These are phyloP conservation scores for Porites australiensis DNA, from an alignment of 64 coral and sea anemone species.

Conservation along the genomic window DNA sequence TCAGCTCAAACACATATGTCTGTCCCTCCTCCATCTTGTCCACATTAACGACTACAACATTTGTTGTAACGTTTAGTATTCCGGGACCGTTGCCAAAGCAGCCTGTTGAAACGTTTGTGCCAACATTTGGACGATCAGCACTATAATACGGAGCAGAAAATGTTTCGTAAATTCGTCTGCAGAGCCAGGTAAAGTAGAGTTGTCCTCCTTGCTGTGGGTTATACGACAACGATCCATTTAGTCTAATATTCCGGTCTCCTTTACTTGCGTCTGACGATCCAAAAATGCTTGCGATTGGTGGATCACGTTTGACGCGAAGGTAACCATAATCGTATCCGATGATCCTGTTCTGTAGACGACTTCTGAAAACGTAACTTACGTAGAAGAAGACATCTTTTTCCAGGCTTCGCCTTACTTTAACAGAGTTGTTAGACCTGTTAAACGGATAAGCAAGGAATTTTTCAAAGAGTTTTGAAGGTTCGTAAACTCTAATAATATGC, in stretches of 20 bases:
- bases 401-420: neutral
- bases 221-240: neutral
- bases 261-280: neutral
- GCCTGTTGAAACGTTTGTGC: neutral
- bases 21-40: neutral
- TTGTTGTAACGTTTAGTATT: neutral
- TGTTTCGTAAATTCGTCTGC: neutral
- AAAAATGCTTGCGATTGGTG: neutral
- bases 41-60: neutral
- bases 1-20: slow-evolving; percentile 5
- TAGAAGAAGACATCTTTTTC: neutral
- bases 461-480: neutral
- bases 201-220: neutral
- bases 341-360: neutral
- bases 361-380: slow-evolving; percentile 4
- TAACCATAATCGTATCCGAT: neutral
- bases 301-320: neutral
- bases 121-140: neutral
- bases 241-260: neutral
- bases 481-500: neutral
- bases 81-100: neutral
- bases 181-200: neutral
- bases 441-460: neutral
- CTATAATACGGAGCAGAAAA: neutral
- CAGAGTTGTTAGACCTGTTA: too few relatives aligned